These are phyloP conservation scores for Cyrtorhinus lividipennis DNA, from an alignment of 1,140 invertebrate genomes.

Conservation along the genomic window DNA sequence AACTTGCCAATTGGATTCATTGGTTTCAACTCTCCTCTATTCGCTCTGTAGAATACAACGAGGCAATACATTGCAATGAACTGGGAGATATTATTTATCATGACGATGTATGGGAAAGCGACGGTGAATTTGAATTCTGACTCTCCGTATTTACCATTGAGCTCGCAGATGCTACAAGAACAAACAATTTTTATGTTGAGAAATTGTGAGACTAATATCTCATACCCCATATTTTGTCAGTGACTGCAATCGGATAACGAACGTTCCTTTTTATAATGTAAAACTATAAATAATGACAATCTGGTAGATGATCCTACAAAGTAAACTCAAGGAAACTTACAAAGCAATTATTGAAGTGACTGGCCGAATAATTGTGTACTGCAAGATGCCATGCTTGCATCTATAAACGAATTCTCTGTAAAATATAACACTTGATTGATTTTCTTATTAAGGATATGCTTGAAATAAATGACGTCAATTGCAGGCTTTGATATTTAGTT, in stretches of 20 bases:
- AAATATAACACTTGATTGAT: too few relatives aligned
- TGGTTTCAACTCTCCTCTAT: constrained; percentile 67
- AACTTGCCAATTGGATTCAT: constrained; percentile 92
- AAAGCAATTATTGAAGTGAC: constrained; percentile 77
- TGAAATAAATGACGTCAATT: too few relatives aligned
- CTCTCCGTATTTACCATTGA: constrained; percentile 73
- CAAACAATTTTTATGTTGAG: background rate
- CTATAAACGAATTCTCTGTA: constrained; percentile 75
- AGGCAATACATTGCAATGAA: constrained; percentile 94
- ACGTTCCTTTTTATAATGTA: too few relatives aligned
- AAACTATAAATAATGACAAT: background rate
- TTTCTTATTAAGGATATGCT: too few relatives aligned
- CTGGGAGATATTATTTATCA: constrained; percentile 87
- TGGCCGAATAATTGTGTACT: constrained; percentile 82
- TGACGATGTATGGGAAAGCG: constrained; percentile 80
- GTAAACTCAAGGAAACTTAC: constrained; percentile 37
- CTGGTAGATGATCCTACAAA: background rate
- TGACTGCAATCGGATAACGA: too few relatives aligned
- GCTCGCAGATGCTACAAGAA: constrained; percentile 62
- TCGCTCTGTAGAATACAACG: constrained; percentile 84
- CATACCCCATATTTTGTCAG: too few relatives aligned
- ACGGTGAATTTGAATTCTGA: constrained; percentile 70
- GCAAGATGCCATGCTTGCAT: constrained; percentile 90
- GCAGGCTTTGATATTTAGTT: too few relatives aligned
- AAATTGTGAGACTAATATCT: too few relatives aligned